Percentiles rank a stretch among this genome's conserved stretches.
Evolutionary conservation across 1,140 invertebrate species (phyloP).

Genomic region (Drosophila jambulina): DNA sequence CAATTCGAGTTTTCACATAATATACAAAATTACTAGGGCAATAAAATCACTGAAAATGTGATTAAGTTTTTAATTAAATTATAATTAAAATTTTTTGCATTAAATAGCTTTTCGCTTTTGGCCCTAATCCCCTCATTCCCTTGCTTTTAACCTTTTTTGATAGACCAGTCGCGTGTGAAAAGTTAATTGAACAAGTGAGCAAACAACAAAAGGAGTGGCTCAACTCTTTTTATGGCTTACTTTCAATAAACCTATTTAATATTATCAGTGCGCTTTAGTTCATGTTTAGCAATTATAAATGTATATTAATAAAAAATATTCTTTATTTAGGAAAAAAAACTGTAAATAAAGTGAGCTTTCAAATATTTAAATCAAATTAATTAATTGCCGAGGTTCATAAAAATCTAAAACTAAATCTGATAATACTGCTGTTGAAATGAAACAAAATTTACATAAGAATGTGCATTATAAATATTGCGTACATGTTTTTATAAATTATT

Average conservation of each 20-base stretch:
- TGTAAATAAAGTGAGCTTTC: not conserved
- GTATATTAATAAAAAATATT: not conserved
- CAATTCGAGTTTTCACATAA: conserved; percentile 63
- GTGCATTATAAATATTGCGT: conserved; percentile 7
- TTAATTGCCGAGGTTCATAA: not conserved
- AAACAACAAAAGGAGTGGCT: conserved; percentile 29
- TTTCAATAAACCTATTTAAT: conserved; percentile 17
- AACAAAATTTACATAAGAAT: not conserved
- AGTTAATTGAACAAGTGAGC: conserved; percentile 60
- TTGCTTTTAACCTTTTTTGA: not conserved
- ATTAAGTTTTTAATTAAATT: conserved; percentile 79
- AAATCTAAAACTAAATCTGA: not conserved
- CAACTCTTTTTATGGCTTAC: conserved; percentile 7
- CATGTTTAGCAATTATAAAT: not conserved
- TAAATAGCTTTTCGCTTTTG: conserved; percentile 17
- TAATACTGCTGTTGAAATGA: not conserved
- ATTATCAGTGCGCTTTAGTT: conserved; percentile 1
- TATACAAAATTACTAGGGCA: conserved; percentile 44
- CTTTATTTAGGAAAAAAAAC: not conserved
- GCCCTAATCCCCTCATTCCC: conserved; percentile 9
- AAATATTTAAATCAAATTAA: conserved; percentile 2
- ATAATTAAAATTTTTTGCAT: conserved; percentile 63
- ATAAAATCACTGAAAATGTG: conserved; percentile 38
- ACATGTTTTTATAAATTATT: conserved; percentile 47
- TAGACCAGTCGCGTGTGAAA: conserved; percentile 39